A percentile compares a stretch with the other conserved stretches of the same genome.
Evolutionary conservation across 2,888 invertebrate species (phyloP).

Genomic region (Plebejus anna): DNA sequence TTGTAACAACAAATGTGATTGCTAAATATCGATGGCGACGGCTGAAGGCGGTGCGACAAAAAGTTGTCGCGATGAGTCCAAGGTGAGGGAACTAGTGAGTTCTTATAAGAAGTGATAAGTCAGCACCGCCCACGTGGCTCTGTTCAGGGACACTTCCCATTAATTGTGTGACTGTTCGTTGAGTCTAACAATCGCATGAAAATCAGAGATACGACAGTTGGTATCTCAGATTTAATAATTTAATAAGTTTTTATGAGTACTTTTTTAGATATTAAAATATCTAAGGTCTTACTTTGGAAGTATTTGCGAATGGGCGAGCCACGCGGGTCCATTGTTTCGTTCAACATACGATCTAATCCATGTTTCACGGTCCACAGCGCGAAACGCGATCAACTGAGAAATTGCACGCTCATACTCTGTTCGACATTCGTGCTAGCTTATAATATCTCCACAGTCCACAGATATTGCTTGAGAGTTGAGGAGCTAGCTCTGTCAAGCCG

Average conservation of each 20-base stretch:
- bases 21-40: not conserved
- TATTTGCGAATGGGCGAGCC: not conserved
- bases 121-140: not conserved
- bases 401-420: constrained; percentile 2
- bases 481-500: not conserved
- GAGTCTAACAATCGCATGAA: too few species aligned
- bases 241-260: too few species aligned
- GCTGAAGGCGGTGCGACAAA: not conserved
- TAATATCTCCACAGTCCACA: not conserved
- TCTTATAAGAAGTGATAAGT: not conserved
- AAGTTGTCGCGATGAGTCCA: not conserved
- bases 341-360: not conserved
- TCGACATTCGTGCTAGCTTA: not conserved
- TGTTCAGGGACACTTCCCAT: not conserved
- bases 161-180: not conserved
- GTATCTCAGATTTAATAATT: too few species aligned
- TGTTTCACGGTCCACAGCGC: not conserved
- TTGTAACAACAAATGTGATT: not conserved
- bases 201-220: too few species aligned
- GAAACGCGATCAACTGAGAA: not conserved
- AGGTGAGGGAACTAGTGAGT: not conserved
- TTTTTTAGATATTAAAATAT: too few species aligned
- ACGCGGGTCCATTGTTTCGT: not conserved
- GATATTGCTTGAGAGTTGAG: not conserved
- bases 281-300: too few species aligned